Percentiles rank a stretch among this genome's conserved stretches.
These are phyloP conservation scores for Regulus satrapa DNA, from an alignment of 2,113 vertebrate species.

Conservation along the genomic window DNA sequence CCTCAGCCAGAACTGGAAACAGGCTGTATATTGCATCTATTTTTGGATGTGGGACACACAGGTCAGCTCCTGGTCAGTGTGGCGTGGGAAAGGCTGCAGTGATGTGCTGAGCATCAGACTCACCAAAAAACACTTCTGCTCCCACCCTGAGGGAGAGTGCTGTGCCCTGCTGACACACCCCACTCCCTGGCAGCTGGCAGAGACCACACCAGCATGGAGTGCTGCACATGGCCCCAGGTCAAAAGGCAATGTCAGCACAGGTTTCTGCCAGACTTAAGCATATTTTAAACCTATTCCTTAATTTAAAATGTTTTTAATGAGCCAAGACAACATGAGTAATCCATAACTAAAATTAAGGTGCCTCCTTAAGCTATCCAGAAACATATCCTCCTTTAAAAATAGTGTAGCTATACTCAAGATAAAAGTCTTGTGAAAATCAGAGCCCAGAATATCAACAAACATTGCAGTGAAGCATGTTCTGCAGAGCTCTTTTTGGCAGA, in stretches of 20 bases:
- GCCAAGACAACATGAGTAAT: neutral
- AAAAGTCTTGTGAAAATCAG: neutral
- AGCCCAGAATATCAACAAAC: neutral
- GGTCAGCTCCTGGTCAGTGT: neutral
- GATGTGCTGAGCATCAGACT: neutral
- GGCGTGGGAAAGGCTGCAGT: neutral
- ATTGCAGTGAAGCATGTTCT: neutral
- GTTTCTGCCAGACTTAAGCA: neutral
- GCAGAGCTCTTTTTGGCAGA: neutral
- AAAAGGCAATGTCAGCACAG: neutral
- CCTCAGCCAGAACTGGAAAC: neutral
- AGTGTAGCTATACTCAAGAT: neutral
- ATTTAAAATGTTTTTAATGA: neutral
- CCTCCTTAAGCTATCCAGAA: neutral
- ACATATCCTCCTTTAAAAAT: neutral
- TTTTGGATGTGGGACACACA: neutral
- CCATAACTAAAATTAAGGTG: neutral
- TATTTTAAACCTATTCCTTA: neutral
- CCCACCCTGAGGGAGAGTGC: neutral
- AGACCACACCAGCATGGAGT: neutral
- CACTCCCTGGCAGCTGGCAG: fast-evolving
- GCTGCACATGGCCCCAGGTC: neutral
- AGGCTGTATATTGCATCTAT: neutral
- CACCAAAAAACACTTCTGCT: neutral
- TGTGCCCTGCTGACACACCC: neutral